Evolutionary conservation across 2,113 vertebrate genomes (phyloP).

Genomic region (Fregetta grallaria): DNA sequence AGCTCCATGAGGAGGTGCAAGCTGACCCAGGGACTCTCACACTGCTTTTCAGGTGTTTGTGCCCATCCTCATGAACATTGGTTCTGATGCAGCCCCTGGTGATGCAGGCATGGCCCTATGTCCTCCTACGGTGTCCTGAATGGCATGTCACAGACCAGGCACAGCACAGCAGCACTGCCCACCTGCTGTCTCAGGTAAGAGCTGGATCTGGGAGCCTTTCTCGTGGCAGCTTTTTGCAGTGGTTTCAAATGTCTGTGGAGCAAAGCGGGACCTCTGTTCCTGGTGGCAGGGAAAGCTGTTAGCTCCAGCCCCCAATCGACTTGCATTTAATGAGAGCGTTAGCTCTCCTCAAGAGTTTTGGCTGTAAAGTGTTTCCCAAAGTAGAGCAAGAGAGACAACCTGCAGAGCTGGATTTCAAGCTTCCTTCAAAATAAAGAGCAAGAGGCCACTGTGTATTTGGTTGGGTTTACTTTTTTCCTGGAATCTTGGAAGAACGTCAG

Average conservation of each 20-base stretch:
- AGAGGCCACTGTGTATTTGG: neutral
- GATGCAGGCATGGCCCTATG: slow-evolving; percentile 78
- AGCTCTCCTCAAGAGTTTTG: neutral
- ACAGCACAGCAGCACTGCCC: slow-evolving; percentile 37
- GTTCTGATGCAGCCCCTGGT: slow-evolving; percentile 79
- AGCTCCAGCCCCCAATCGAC: neutral
- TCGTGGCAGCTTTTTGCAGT: neutral
- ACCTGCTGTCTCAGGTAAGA: slow-evolving; percentile 73
- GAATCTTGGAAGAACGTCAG: neutral
- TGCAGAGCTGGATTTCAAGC: neutral
- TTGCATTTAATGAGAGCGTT: neutral
- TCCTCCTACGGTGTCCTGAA: slow-evolving; percentile 74
- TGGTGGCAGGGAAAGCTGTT: neutral
- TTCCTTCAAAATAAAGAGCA: neutral
- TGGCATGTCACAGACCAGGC: slow-evolving; percentile 44
- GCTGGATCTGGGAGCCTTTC: neutral
- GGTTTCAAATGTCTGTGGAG: neutral
- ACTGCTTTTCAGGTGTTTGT: slow-evolving; percentile 57
- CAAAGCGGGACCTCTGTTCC: neutral
- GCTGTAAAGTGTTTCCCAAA: neutral
- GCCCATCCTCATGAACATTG: slow-evolving; percentile 54
- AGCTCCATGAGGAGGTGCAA: neutral
- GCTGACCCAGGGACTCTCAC: neutral
- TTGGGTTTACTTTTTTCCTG: neutral
- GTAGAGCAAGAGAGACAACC: neutral